Base-by-base conservation (phyloP, 2,797 vertebrate species). In the Rhabdomys pumilio region DNA sequence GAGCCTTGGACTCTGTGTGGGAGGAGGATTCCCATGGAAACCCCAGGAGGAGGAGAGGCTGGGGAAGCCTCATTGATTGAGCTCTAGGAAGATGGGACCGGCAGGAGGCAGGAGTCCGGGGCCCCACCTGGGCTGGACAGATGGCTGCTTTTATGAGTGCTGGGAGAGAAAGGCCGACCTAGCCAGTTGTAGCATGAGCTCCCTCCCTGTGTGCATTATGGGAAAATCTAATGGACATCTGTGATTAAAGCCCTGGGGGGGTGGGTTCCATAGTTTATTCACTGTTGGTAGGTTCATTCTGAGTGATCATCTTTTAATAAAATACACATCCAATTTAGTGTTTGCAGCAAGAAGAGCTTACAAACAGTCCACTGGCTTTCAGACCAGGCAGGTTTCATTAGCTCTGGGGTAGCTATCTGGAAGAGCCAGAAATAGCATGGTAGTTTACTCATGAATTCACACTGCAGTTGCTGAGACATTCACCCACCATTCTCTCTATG, bases 1-100 rank as follows among this genome's bases (percentile, higher is more conserved):
- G 91, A 95, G 96, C 69, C 93, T 75, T 72, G 29, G 84, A 83
- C 85, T 96, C 89, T 72, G 90, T 69, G 93, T 97, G 93, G 96
- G 96, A 97, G 96, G 96, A 97, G 94, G 97, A 96, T 97, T 97
- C 96, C 97, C 96, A 97, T 97, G 97, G 97, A 97, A 97, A 98
- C 95, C 90, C 94, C 92, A 85, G 67, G 84, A 93, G 95, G 85
- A 93, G 94, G 65, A 85, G 38, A 95, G 87, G 79, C 88, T 24
- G 2, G 6, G 97, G 79, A 98, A 97, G 88, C 97, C 97, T 96
- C 96, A 90, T 67, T 96, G 96, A 96, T 96, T 96, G 41, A 12
- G 11, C 47, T 90, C 88, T 61, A 63, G 65, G 77, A 93, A 96
- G 90, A 86, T 50, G 44, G 86, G 90, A 57, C 34, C 19, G 55